Evolutionary conservation across 2,888 invertebrate genomes (phyloP), one percentile per base, ranked within the genome.

Genomic region (Dorcus parallelipipedus): DNA sequence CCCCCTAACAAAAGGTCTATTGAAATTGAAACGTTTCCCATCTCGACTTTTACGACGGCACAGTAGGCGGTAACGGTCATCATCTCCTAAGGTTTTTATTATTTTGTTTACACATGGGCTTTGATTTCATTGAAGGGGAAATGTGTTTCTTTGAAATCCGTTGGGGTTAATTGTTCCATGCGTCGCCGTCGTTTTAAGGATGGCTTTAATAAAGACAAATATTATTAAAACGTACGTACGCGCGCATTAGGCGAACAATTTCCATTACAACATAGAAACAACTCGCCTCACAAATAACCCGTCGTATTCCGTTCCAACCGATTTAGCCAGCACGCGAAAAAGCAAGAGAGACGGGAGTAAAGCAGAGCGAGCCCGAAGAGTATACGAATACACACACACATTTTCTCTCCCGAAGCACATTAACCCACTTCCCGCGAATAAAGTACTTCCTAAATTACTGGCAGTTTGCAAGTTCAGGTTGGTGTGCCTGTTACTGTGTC

Each of bases 371-470:
- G 17, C 39, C 49, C 41, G 39, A 38, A 48, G 48, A 49, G 54
- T 48, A 40, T 55, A 55, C 26, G 26, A 33, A 33, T 33, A 33
- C 26, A 33, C 26, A 33, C 26, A 33, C 26, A 33, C 54, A 55
- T 55, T 55, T 54, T 55, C 54, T 23, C 42, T 55, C 49, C 49
- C 54, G 49, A 42, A 55, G 41, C 23, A 48, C 66, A 66, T 67
- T 67, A 67, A 66, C 67, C 67, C 63, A 67, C 65, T 65, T 67
- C 65, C 66, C 61, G 59, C 54, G 64, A 63, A 68, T 66, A 67
- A 68, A 65, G 61, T 60, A 64, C 64, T 66, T 64, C 62, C 64
- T 60, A 65, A 68, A 68, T 67, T 67, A 66, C 64, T 49, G 59
- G 61, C 63, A 63, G 64, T 64, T 62, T 62, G 64, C 64, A 59